Conservation (phyloP, 2,113 vertebrate species). For the Gambusia affinis region DNA sequence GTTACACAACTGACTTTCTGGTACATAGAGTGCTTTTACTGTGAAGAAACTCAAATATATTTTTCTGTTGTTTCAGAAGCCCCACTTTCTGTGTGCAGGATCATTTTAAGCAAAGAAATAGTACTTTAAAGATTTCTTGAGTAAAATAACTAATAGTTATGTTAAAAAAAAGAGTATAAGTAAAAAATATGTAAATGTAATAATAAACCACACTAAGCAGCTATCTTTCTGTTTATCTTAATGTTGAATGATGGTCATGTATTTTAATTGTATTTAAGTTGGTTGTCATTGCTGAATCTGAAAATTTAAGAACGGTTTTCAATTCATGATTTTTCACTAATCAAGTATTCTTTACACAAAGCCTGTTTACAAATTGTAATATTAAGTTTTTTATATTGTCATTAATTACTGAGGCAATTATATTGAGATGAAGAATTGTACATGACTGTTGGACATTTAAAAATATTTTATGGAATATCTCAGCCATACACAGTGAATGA, state of each 20-base stretch:
- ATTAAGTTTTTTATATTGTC: too few relatives aligned
- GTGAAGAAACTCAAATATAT: constrained; percentile 36
- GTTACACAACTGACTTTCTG: constrained; percentile 49
- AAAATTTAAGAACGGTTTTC: too few relatives aligned
- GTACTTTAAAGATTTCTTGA: neutral
- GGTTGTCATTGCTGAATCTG: neutral
- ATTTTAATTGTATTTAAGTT: neutral
- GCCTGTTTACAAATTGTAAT: too few relatives aligned
- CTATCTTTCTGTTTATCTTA: neutral
- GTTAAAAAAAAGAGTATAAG: neutral
- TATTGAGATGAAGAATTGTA: too few relatives aligned
- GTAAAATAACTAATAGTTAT: neutral
- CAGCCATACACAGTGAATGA: too few relatives aligned
- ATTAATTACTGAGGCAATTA: too few relatives aligned
- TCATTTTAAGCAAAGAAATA: constrained; percentile 1
- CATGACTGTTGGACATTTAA: too few relatives aligned
- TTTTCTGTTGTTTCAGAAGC: neutral
- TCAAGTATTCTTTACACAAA: too few relatives aligned
- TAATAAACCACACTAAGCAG: neutral
- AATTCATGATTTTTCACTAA: too few relatives aligned
- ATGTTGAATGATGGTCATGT: neutral
- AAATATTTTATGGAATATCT: too few relatives aligned
- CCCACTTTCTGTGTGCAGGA: neutral
- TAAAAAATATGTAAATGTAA: neutral
- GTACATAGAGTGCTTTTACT: constrained; percentile 39